phyloP scores from a whole-genome alignment of 2,113 vertebrate genomes.

The Salvelinus fontinalis region DNA sequence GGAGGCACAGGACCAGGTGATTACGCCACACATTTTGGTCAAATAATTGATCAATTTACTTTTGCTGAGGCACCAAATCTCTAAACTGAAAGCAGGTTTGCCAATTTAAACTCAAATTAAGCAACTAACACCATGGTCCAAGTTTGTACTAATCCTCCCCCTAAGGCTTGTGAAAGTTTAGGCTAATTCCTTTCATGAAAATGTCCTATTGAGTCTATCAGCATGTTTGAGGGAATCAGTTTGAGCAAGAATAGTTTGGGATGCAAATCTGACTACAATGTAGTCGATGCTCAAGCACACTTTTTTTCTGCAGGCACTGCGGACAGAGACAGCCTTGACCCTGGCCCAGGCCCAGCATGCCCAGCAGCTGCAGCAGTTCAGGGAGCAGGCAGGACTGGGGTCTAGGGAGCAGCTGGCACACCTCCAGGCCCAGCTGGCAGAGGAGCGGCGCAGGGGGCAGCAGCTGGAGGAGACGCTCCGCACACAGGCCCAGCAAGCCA shows the following conservation, averaged over 20 bases:
- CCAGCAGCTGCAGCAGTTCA: conserved; percentile 67
- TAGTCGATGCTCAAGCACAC: too few relatives aligned
- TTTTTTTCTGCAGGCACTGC: conserved; percentile 59
- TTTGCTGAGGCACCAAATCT: neutral
- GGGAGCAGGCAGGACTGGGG: conserved; percentile 48
- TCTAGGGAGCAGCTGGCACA: conserved; percentile 59
- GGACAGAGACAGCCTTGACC: conserved; percentile 65
- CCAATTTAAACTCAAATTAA: neutral
- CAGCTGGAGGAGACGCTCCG: conserved; percentile 72
- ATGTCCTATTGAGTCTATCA: neutral
- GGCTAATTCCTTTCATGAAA: neutral
- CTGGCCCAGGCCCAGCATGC: conserved; percentile 63
- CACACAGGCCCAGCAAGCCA: conserved; percentile 68
- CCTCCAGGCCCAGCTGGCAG: conserved; percentile 65
- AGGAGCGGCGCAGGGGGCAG: conserved; percentile 68
- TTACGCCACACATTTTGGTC: neutral
- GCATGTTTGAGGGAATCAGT: neutral
- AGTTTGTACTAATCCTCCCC: neutral
- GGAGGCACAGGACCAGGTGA: conserved; percentile 64
- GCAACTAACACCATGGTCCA: neutral
- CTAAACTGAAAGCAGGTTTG: neutral
- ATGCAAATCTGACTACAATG: neutral
- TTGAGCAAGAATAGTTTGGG: neutral
- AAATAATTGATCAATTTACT: neutral
- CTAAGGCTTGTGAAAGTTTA: neutral